phyloP scores from a whole-genome alignment of 2,888 invertebrate genomes.

The Camponotus fellah region DNA sequence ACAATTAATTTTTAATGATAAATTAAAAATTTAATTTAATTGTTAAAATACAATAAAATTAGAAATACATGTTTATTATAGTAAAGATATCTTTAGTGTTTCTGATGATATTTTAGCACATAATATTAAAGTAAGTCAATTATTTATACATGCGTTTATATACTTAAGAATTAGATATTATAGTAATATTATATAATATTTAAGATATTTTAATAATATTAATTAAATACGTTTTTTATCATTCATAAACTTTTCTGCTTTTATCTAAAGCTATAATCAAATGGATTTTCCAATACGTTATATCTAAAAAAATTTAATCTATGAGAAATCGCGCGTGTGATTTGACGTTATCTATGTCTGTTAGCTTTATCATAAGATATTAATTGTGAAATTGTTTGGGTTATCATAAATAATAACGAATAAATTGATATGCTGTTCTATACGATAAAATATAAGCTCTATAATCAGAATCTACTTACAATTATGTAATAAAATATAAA shows the following conservation, averaged over 20 bases:
- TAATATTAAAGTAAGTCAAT: background rate
- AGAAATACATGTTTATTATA: background rate
- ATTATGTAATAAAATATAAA: background rate
- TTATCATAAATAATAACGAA: background rate
- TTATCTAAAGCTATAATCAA: background rate
- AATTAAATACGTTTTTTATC: background rate
- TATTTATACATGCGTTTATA: background rate
- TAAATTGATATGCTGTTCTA: background rate
- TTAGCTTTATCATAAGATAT: background rate
- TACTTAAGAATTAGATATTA: background rate
- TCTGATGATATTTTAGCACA: background rate
- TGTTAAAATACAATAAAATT: background rate
- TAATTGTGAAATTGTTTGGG: background rate
- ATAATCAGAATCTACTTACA: background rate
- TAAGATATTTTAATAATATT: background rate
- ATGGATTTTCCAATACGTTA: constrained; percentile 1
- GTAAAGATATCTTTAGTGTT: background rate
- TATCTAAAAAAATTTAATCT: background rate
- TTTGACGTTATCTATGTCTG: constrained; percentile 4
- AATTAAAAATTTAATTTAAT: too few species aligned
- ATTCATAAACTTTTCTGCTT: background rate
- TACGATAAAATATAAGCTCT: background rate
- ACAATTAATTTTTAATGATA: background rate
- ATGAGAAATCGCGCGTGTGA: background rate
- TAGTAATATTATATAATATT: too few species aligned